Base-by-base conservation (phyloP, 2,888 invertebrate genomes). In the Athripsodes cinereus region DNA sequence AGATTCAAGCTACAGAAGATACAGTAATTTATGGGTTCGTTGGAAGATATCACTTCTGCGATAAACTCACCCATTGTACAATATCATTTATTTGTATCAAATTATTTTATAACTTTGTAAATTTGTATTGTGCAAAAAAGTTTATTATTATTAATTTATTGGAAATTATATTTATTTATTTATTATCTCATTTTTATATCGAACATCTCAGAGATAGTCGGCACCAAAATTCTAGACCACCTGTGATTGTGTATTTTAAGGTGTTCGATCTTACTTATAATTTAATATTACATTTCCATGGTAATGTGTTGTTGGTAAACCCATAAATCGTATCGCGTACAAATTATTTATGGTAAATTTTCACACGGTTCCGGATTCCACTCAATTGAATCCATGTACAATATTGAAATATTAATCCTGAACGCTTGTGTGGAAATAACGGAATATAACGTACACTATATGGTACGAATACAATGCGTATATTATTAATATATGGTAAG, bases 391-490 rank as follows among this genome's bases (percentile, higher is more conserved):
- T n/a, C 13, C 40, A 40, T 40, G 40, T 40, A 16, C 40, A 16
- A 40, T 40, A 40, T 40, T 40, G 40, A 40, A 40, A n/a, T 40
- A 40, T 40, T 40, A 40, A 40, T 40, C 40, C 40, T 40, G 40
- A 40, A 40, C 13, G 40, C 40, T 3, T 40, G 16, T 40, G 5
- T 16, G 40, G 13, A 40, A 40, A 5, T n/a, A 40, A 40, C 40
- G 40, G 40, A 13, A 40, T 40, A 8, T 13, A 31, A 31, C 31
- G 31, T 6, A 31, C n/a, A n/a, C n/a, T 6, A 26, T 26, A 26
- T 26, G 10, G 26, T 26, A 26, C 26, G 10, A 26, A 6, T 6
- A 26, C 10, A 26, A 26, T 26, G 40, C 31, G 6, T 31, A 8
- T 31, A 31, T 11, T 31, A 8, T 6, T 16, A 13, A 40, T n/a